These are phyloP conservation scores for Panthera tigris DNA, from an alignment of 2,113 vertebrate species.

Conservation along the genomic window DNA sequence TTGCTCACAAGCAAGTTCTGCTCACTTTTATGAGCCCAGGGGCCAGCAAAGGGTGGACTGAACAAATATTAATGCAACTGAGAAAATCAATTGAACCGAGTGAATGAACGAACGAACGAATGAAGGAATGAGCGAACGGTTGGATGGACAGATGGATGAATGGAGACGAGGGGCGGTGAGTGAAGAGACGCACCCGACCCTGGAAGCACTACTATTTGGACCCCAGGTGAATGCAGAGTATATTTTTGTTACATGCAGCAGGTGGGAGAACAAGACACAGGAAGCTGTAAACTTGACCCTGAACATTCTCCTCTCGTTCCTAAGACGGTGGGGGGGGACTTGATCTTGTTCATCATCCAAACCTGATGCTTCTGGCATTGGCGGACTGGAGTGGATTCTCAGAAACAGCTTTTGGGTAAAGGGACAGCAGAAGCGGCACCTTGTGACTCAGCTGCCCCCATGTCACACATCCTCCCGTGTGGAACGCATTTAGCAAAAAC, in stretches of 20 bases:
- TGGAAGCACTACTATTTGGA: not conserved
- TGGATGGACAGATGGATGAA: not conserved
- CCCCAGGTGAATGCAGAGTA: not conserved
- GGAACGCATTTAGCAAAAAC: not conserved
- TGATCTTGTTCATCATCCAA: not conserved
- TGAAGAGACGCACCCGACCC: rapidly evolving
- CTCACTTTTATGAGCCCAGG: not conserved
- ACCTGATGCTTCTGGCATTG: not conserved
- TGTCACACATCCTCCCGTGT: rapidly evolving
- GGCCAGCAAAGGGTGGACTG: not conserved
- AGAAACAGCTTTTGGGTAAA: not conserved
- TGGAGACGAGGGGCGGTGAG: not conserved
- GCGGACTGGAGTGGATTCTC: not conserved
- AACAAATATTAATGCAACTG: not conserved
- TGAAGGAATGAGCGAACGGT: rapidly evolving
- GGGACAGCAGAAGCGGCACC: not conserved
- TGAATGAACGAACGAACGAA: too few relatives aligned
- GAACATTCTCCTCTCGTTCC: not conserved
- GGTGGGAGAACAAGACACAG: not conserved
- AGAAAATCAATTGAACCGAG: not conserved
- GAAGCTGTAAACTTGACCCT: not conserved
- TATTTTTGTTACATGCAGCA: not conserved
- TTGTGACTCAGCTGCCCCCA: not conserved
- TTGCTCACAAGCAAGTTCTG: not conserved
- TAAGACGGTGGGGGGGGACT: not conserved